Base-by-base conservation (phyloP, 2,888 invertebrate species). In the Dioctria rufipes region DNA sequence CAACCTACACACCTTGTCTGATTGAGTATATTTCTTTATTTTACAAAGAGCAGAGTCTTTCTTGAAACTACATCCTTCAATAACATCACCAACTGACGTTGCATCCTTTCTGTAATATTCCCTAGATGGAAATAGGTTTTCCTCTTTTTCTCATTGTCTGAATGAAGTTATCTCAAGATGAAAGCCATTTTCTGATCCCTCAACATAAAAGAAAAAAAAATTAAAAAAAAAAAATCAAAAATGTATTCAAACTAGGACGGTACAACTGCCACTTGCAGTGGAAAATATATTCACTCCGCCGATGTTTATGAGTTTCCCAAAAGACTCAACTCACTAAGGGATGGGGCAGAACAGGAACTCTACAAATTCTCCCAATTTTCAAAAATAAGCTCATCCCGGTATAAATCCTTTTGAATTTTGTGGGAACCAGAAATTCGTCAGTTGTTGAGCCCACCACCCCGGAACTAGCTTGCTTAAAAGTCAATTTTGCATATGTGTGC, bases 131-230 rank as follows among this genome's bases (percentile, higher is more conserved):
- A 25, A 25, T 25, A 25, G 25, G 25, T 0, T 1, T 25, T 25
- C 25, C 25, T 25, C 25, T 25, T 25, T 1, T 25, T 25, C 25
- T n/a, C 11, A 1, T 54, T 2, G 3, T 58, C 42, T 42, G 58
- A 73, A 73, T 73, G 58, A 54, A 42, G 42, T 73, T 73, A 73
- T 60, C 60, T 60, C 42, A 58, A 73, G 73, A 58, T 73, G 60
- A 73, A 71, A 73, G 60, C 43, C 73, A 58, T 60, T 73, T 58
- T 42, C 69, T 69, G 51, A 8, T 73, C 58, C 39, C n/a, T 25
- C 25, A 25, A 25, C 25, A 25, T 25, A 25, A 25, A 25, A 25
- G 25, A 25, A 25, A 25, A 25, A 25, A 25, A 1, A 6, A 6
- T n/a, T n/a, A n/a, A 43, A 13, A 73, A 6, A 51, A 49, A 13